Evolutionary conservation across 2,797 vertebrate species (phyloP).

Genomic region (Carduelis carduelis): DNA sequence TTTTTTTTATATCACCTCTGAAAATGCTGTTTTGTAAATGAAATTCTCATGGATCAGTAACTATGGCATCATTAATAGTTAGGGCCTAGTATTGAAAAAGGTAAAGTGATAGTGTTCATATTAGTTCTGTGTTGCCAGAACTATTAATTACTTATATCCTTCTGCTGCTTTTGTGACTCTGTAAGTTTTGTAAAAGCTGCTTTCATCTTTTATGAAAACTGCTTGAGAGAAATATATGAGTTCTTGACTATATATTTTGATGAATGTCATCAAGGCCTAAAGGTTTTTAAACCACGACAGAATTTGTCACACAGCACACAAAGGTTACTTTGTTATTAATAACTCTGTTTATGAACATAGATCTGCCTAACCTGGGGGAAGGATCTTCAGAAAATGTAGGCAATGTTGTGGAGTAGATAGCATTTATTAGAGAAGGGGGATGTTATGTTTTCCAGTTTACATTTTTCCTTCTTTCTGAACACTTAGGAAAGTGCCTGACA

Average conservation of each 20-base stretch:
- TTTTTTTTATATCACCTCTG: background rate
- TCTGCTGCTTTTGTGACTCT: conserved; percentile 10
- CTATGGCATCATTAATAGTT: background rate
- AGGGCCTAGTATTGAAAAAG: background rate
- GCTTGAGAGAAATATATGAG: background rate
- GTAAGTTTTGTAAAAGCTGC: background rate
- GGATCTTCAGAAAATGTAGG: background rate
- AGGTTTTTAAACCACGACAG: background rate
- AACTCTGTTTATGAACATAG: background rate
- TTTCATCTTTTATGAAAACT: background rate
- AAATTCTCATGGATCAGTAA: background rate
- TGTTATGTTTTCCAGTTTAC: background rate
- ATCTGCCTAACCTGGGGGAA: conserved; percentile 9
- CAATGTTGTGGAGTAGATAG: background rate
- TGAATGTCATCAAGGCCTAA: background rate
- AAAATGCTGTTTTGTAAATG: background rate
- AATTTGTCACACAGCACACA: background rate
- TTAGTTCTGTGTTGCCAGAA: background rate
- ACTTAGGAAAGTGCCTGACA: background rate
- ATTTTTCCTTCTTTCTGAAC: background rate
- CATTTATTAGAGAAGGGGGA: background rate
- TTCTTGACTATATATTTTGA: background rate
- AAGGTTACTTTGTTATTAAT: background rate
- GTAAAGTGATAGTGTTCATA: background rate
- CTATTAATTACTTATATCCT: conserved; percentile 8